Evolutionary conservation across 2,888 invertebrate species (phyloP), one percentile per base, ranked within the genome.

Genomic region (Pandemis corylana): DNA sequence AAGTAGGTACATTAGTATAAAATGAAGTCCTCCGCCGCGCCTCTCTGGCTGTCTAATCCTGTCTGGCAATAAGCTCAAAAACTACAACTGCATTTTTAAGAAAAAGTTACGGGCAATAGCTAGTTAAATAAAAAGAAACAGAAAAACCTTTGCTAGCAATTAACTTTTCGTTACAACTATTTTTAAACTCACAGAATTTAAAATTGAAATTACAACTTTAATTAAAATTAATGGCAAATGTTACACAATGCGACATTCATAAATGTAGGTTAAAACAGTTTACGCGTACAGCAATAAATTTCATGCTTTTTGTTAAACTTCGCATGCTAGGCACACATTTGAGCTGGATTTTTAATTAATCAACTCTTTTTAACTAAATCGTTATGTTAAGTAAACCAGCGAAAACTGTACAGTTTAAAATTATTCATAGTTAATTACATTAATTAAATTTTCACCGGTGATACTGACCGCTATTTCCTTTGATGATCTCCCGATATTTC

Each of bases 311-410:
- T 71, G 71, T 67, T 56, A 65, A 74, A 76, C 67, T 70, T 75
- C 53, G 77, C 77, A 74, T 76, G 76, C 49, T 67, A 42, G 15
- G 36, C 13, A 53, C 42, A 74, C 72, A 70, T 68, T 68, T 13
- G 20, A 42, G 15, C 56, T 15, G 36, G 66, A 66, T 66, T 66
- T 67, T 68, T 68, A 71, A 71, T 71, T 71, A 71, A 71, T 42
- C 20, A 44, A 46, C 7, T 63, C 49, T 70, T 62, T 49, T 70
- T 46, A 69, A 70, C 46, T 61, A 12, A 28, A 28, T 6, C n/a
- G n/a, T 36, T 61, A 36, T 79, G 66, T 77, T 46, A 51, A 64
- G 77, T 78, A 77, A 80, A 82, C 79, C 71, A 65, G 49, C 49
- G 46, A 65, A 28, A 46, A 12, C 28, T 20, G 20, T 20, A 20